Conservation (phyloP, 2,888 invertebrate species). For the Trissonchulus latispiculum region DNA sequence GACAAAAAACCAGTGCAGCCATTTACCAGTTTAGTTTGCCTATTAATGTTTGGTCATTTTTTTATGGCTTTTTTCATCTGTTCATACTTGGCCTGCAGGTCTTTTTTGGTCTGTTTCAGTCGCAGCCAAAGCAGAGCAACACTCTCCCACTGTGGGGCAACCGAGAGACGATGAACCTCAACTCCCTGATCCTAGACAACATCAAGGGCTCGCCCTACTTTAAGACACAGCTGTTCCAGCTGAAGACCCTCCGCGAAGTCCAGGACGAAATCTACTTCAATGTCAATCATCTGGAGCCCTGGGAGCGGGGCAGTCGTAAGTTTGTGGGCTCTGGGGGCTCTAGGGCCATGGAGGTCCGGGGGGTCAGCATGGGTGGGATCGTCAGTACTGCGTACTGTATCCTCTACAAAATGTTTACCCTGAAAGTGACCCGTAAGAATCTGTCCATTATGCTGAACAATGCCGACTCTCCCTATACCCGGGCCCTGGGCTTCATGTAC, state of each 20-base stretch:
- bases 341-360: slow-evolving; percentile 62
- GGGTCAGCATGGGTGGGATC: slow-evolving; percentile 97
- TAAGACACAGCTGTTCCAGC: slow-evolving; percentile 81
- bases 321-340: slow-evolving; percentile 60
- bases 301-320: slow-evolving; percentile 95
- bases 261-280: slow-evolving; percentile 99
- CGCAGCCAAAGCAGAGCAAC: slow-evolving; percentile 28
- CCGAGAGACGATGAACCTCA: slow-evolving; percentile 96
- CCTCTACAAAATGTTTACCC: slow-evolving; percentile 92
- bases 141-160: slow-evolving; percentile 70
- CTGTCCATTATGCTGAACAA: slow-evolving; percentile 88
- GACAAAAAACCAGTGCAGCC: too few relatives aligned
- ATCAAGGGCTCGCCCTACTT: slow-evolving; percentile 48
- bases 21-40: too few relatives aligned
- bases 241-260: slow-evolving; percentile 97
- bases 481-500: slow-evolving; percentile 79
- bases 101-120: neutral
- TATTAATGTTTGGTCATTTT: too few relatives aligned
- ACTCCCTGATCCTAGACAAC: slow-evolving; percentile 91
- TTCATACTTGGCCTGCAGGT: too few relatives aligned
- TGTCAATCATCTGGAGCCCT: slow-evolving; percentile 89
- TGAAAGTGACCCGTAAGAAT: slow-evolving; percentile 93
- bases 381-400: slow-evolving; percentile 97
- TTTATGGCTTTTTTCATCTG: too few relatives aligned
- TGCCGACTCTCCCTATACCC: slow-evolving; percentile 88